These are phyloP conservation scores for Eurosta solidaginis DNA, from an alignment of 1,140 invertebrate species.

Conservation along the genomic window DNA sequence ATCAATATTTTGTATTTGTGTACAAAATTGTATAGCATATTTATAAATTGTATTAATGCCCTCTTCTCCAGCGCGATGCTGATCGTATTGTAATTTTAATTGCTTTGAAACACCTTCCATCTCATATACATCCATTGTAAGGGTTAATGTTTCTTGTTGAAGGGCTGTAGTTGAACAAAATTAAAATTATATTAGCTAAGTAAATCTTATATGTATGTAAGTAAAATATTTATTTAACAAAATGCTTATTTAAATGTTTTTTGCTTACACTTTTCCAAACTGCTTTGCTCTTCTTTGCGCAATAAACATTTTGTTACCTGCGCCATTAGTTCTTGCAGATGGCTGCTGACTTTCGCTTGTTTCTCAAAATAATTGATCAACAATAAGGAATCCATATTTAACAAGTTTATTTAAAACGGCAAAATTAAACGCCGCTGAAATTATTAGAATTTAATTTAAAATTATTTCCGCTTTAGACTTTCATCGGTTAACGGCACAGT, in stretches of 20 bases:
- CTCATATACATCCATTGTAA: background rate
- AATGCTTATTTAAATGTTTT: too few species aligned
- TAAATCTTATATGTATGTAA: too few species aligned
- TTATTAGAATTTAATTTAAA: background rate
- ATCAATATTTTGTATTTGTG: background rate
- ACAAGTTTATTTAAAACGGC: background rate
- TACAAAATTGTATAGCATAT: background rate
- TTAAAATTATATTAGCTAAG: too few species aligned
- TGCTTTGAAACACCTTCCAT: background rate
- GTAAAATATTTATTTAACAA: too few species aligned
- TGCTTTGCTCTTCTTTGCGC: background rate
- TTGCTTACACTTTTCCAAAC: background rate
- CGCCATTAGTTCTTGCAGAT: background rate
- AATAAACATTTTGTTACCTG: background rate
- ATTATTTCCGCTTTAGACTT: background rate
- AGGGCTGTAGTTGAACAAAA: too few species aligned
- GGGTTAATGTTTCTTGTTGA: background rate
- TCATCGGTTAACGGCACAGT: background rate
- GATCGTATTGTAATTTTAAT: background rate
- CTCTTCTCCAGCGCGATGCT: background rate
- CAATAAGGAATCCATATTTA: background rate
- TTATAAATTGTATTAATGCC: background rate
- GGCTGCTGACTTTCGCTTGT: background rate
- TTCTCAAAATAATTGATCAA: background rate
- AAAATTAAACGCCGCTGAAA: background rate